phyloP scores from a whole-genome alignment of 2,113 vertebrate species.

The Zosterops pallidus region DNA sequence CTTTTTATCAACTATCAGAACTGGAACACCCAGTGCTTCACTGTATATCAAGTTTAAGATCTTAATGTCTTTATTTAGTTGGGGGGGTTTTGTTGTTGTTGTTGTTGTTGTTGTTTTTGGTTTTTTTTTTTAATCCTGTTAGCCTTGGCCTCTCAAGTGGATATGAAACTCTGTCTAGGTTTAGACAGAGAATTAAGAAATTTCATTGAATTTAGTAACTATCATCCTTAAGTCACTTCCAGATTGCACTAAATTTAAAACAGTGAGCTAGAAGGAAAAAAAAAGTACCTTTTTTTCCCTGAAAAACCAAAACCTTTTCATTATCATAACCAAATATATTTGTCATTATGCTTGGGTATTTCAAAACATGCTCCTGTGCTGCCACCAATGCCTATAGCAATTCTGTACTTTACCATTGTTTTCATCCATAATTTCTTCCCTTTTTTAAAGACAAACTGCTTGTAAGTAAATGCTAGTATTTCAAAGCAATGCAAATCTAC shows the following conservation, averaged over 20 bases:
- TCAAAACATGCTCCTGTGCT: neutral
- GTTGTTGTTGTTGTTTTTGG: too few species aligned
- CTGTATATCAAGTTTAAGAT: neutral
- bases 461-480: neutral
- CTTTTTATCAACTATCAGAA: neutral
- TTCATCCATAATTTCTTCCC: neutral
- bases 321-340: neutral
- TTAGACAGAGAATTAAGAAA: neutral
- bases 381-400: neutral
- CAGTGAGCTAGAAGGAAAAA: conserved; percentile 2
- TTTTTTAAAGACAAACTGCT: neutral
- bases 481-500: neutral
- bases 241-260: conserved; percentile 26
- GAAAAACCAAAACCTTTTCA: neutral
- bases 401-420: neutral
- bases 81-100: neutral
- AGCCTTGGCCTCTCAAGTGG: neutral
- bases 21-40: neutral
- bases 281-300: neutral
- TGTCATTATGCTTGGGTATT: neutral
- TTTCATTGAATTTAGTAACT: conserved; percentile 31
- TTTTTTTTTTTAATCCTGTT: neutral
- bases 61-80: neutral
- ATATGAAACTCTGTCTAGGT: neutral
- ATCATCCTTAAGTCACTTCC: conserved; percentile 8